phyloP scores from a whole-genome alignment of 1,140 invertebrate species.

The Drosophila nebulosa region DNA sequence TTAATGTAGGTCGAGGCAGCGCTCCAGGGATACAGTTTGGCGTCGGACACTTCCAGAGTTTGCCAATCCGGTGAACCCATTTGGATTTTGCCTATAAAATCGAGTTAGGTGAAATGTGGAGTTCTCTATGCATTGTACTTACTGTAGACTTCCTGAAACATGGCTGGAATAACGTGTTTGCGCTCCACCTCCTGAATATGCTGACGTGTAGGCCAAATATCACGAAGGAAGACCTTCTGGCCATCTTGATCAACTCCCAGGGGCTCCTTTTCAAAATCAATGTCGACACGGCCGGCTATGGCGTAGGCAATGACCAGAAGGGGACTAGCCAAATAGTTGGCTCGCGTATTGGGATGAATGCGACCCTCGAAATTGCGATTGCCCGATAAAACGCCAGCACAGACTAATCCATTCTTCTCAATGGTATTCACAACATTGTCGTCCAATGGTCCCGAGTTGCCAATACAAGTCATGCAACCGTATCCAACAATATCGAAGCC shows the following conservation, averaged over 20 bases:
- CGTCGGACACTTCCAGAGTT: constrained; percentile 88
- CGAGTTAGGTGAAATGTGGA: not conserved
- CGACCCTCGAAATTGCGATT: constrained; percentile 99
- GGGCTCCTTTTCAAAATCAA: constrained; percentile 96
- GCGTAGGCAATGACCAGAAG: constrained; percentile 98
- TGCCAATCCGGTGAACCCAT: constrained; percentile 94
- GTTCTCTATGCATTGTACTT: constrained; percentile 6
- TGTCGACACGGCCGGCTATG: constrained; percentile 95
- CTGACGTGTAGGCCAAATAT: constrained; percentile 96
- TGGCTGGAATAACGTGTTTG: constrained; percentile 94
- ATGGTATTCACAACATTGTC: constrained; percentile 95
- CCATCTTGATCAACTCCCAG: constrained; percentile 88
- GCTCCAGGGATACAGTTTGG: constrained; percentile 96
- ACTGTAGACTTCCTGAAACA: constrained; percentile 94
- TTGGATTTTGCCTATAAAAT: constrained; percentile 87
- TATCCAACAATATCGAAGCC: constrained; percentile 98
- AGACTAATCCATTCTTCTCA: constrained; percentile 96
- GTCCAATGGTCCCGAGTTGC: constrained; percentile 96
- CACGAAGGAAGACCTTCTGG: constrained; percentile 89
- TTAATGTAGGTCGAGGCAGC: constrained; percentile 96
- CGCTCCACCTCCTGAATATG: constrained; percentile 97
- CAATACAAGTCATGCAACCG: constrained; percentile 99
- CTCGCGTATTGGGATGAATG: constrained; percentile 96
- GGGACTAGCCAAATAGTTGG: constrained; percentile 98
- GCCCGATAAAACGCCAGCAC: constrained; percentile 96